Evolutionary conservation across 1,140 invertebrate genomes (phyloP), one percentile per base, ranked within the genome.

Genomic region (Tetramorium alpestre): DNA sequence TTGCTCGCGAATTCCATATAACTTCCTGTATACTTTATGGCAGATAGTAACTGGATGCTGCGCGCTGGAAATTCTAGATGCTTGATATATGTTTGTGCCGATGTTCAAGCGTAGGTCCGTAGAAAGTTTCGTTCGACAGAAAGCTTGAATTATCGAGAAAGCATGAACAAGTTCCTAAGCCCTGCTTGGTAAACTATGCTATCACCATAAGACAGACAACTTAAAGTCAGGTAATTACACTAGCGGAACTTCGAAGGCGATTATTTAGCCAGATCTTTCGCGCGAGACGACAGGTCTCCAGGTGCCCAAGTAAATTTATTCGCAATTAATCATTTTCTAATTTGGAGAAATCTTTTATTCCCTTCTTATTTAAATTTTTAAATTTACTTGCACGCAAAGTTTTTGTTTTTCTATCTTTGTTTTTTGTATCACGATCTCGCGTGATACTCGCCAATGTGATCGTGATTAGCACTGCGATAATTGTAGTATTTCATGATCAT

Each of bases 81-180:
- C 80, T 16, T 62, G 80, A 84, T 84, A 84, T 84, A 84, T 75
- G 25, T 75, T 49, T 25, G 54, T 22, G 58, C 69, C 80, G 8
- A 75, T 75, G 58, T 73, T 44, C 69, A 22, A 25, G 3, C n/a
- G 51, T 82, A 82, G 69, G 41, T 84, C 18, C 54, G 41, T 41
- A 28, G 67, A 58, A 84, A 84, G 80, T 84, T 84, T n/a, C 56
- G 41, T 84, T 84, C 69, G 51, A 60, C 41, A 49, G 41, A 65
- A 38, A 51, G 73, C 73, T 85, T 78, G 82, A 85, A 78, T 85
- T 85, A 85, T 85, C 75, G 73, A 47, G 54, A 62, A 84, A 75
- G 82, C 82, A 13, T 77, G 82, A 85, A 78, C 13, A 25, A 85
- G 60, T 85, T 85, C 13, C 82, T 67, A 62, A 72, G 54, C 41